Percentiles rank a stretch among this genome's conserved stretches.
phyloP scores from a whole-genome alignment of 2,113 vertebrate species.

The Bombycilla garrulus region DNA sequence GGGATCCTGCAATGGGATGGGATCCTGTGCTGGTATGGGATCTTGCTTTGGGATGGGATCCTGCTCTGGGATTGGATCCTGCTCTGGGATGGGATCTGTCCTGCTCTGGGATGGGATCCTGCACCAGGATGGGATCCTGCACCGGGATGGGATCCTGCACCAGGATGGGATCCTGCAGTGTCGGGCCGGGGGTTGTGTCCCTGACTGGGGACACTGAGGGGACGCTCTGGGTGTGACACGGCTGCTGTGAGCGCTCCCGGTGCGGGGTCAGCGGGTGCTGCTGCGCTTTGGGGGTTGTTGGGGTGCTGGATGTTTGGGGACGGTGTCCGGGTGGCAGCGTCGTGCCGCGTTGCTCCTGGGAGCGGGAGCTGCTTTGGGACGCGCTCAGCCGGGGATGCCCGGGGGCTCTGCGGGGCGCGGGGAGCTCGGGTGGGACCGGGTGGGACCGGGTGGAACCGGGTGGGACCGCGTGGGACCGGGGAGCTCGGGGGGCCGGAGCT shows the following conservation, averaged over 20 bases:
- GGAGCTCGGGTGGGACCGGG: too few relatives aligned
- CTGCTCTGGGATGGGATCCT: too few relatives aligned
- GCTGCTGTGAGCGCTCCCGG: rapidly evolving
- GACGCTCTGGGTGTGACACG: rapidly evolving
- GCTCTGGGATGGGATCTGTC: too few relatives aligned
- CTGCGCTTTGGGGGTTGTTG: neutral
- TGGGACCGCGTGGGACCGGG: neutral
- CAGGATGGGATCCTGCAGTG: too few relatives aligned
- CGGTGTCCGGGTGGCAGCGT: neutral
- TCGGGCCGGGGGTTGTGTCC: neutral
- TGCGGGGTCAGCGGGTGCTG: neutral
- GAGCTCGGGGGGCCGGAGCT: neutral
- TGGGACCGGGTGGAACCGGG: too few relatives aligned
- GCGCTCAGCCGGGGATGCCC: rapidly evolving
- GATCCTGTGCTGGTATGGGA: too few relatives aligned
- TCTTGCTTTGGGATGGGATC: too few relatives aligned
- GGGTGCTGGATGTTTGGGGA: rapidly evolving
- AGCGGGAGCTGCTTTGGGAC: neutral
- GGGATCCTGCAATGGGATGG: too few relatives aligned
- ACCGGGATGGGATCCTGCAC: too few relatives aligned
- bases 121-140: too few relatives aligned
- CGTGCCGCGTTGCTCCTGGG: neutral
- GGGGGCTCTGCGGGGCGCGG: neutral
- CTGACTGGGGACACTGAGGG: rapidly evolving
- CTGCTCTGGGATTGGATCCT: too few relatives aligned